Conservation (phyloP, 1,140 invertebrate genomes). For the Copidosoma floridanum region DNA sequence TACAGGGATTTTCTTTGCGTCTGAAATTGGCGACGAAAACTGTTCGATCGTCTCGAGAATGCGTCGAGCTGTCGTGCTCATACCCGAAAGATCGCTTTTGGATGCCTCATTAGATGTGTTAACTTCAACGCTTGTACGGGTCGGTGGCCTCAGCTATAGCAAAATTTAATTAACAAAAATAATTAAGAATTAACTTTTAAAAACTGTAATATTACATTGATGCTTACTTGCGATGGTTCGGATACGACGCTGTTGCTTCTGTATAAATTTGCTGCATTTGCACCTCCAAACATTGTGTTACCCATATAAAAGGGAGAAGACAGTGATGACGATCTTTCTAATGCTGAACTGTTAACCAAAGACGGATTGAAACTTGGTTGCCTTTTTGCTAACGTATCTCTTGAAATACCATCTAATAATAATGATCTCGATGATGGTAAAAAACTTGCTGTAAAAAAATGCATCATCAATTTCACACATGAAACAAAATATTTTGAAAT, state of each 20-base stretch:
- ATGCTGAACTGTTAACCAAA: constrained; percentile 48
- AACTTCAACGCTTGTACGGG: constrained; percentile 52
- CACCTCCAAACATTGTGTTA: constrained; percentile 77
- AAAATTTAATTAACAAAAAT: too few relatives aligned
- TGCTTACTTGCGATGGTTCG: constrained; percentile 37
- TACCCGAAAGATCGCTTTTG: constrained; percentile 41
- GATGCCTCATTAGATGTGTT: constrained; percentile 51
- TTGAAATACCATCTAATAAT: constrained; percentile 41
- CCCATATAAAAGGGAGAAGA: constrained; percentile 78
- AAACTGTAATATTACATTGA: too few relatives aligned
- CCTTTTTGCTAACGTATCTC: constrained; percentile 54
- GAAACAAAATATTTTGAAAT: too few relatives aligned
- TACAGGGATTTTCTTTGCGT: constrained; percentile 69
- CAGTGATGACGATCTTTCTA: constrained; percentile 39
- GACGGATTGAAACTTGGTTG: constrained; percentile 62
- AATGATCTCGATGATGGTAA: constrained; percentile 47
- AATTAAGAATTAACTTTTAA: too few relatives aligned
- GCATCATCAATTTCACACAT: too few relatives aligned
- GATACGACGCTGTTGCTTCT: constrained; percentile 54
- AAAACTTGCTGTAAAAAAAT: constrained; percentile 43
- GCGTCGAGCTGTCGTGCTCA: constrained; percentile 65
- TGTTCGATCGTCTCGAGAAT: constrained; percentile 72
- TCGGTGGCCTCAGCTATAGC: constrained; percentile 48
- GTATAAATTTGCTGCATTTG: constrained; percentile 62
- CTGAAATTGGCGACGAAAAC: constrained; percentile 70